Percentiles rank a stretch among this genome's conserved stretches.
Evolutionary conservation across 2,888 invertebrate genomes (phyloP).

Genomic region (Mesorhabditis spiculigera): DNA sequence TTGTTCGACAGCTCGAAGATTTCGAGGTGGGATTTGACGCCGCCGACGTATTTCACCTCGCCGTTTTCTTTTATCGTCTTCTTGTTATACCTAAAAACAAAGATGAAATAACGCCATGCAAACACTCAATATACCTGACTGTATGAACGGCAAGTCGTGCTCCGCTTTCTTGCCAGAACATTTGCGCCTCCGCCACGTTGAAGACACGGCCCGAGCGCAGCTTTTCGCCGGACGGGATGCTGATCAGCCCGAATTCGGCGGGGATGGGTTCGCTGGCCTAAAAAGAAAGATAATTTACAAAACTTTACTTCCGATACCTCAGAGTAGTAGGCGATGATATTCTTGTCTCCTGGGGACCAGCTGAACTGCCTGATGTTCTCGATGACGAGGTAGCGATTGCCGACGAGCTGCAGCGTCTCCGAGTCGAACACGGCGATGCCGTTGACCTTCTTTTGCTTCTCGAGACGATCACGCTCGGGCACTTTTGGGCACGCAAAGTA

Average conservation of each 20-base stretch:
- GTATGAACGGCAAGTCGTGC: constrained; percentile 95
- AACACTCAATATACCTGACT: constrained; percentile 58
- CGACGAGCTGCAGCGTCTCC: constrained; percentile 85
- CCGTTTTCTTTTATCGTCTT: constrained; percentile 78
- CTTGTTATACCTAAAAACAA: constrained; percentile 70
- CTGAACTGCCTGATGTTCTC: constrained; percentile 77
- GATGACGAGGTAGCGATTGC: constrained; percentile 78
- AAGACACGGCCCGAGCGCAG: constrained; percentile 68
- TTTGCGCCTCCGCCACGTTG: constrained; percentile 94
- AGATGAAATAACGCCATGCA: not conserved
- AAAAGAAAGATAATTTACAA: constrained; percentile 7
- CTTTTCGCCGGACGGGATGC: constrained; percentile 42
- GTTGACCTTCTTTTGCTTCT: constrained; percentile 40
- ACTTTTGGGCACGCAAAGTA: constrained; percentile 53
- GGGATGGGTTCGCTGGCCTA: constrained; percentile 33
- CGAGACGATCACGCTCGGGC: constrained; percentile 44
- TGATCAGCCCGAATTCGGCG: constrained; percentile 53
- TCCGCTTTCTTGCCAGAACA: constrained; percentile 88
- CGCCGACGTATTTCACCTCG: constrained; percentile 83
- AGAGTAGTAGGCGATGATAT: constrained; percentile 94
- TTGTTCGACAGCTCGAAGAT: constrained; percentile 87
- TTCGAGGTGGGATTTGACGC: constrained; percentile 97
- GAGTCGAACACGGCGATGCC: constrained; percentile 88
- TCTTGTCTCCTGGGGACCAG: constrained; percentile 91
- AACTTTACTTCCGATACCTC: constrained; percentile 68